A percentile compares a stretch with the other conserved stretches of the same genome.
These are phyloP conservation scores for Rana temporaria DNA, from an alignment of 2,113 vertebrate species.

Conservation along the genomic window DNA sequence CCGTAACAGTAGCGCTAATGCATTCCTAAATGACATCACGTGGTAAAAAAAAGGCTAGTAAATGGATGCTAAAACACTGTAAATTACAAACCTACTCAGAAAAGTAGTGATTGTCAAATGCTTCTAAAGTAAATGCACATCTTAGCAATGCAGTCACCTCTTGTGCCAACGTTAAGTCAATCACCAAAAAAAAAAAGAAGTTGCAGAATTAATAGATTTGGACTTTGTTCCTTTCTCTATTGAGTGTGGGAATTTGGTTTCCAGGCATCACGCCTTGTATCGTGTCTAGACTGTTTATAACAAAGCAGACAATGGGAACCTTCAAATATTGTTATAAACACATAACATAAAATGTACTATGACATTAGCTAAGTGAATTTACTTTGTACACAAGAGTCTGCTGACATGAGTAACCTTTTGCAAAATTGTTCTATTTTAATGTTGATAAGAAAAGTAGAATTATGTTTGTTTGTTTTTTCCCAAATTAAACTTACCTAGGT, in stretches of 20 bases:
- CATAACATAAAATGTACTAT: conserved; percentile 13
- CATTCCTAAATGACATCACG: not conserved
- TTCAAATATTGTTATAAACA: conserved; percentile 33
- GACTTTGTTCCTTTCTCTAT: conserved; percentile 12
- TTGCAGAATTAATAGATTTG: conserved; percentile 37
- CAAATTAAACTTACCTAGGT: too few relatives aligned
- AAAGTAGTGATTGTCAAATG: conserved; percentile 6
- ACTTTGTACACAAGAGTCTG: conserved; percentile 28
- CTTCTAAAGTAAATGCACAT: not conserved
- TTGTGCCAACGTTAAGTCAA: conserved; percentile 5
- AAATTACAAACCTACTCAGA: conserved; percentile 15
- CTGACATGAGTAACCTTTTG: conserved; percentile 40
- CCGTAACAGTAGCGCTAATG: not conserved
- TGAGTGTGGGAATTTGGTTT: conserved; percentile 3
- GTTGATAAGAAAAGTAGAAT: too few relatives aligned
- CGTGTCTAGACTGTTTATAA: conserved; percentile 18
- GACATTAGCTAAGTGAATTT: conserved; percentile 48
- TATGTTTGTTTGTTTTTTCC: too few relatives aligned
- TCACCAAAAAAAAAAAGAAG: not conserved
- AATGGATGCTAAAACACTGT: not conserved
- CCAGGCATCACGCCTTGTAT: conserved; percentile 8
- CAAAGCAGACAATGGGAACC: conserved; percentile 10
- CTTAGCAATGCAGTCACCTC: not conserved
- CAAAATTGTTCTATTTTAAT: conserved; percentile 7
- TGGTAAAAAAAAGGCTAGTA: not conserved